phyloP scores from a whole-genome alignment of 2,113 vertebrate genomes.

The Peromyscus leucopus region DNA sequence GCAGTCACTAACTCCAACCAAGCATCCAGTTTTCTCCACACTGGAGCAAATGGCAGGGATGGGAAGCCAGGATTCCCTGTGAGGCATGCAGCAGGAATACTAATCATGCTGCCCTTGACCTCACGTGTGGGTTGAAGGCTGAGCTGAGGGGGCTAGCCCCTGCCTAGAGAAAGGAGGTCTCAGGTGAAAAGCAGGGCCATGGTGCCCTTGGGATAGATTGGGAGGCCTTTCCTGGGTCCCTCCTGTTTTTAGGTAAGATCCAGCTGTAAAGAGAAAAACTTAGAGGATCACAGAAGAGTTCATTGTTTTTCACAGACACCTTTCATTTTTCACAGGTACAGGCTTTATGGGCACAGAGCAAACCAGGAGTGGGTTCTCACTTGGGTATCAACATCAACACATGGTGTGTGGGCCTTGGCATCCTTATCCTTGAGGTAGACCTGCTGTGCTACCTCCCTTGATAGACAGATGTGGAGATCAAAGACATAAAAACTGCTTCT shows the following conservation, averaged over 20 bases:
- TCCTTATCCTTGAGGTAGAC: not conserved
- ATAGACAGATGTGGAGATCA: not conserved
- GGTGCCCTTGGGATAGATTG: fast-evolving
- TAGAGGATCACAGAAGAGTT: not conserved
- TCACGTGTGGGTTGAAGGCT: not conserved
- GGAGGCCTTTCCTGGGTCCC: not conserved
- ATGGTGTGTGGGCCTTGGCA: not conserved
- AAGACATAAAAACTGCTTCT: not conserved
- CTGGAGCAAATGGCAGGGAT: fast-evolving
- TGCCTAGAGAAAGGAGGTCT: fast-evolving
- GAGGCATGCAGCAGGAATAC: fast-evolving
- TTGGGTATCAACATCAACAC: fast-evolving
- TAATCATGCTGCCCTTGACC: fast-evolving
- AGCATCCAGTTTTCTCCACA: not conserved
- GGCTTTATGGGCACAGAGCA: fast-evolving
- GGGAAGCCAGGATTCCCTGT: fast-evolving
- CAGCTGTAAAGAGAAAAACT: too few relatives aligned
- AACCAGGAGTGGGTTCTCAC: not conserved
- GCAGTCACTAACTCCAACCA: not conserved
- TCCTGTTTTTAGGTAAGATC: not conserved
- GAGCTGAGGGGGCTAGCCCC: fast-evolving
- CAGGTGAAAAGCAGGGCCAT: fast-evolving
- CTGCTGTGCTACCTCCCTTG: not conserved
- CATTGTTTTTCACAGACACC: fast-evolving
- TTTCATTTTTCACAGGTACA: too few relatives aligned